Conservation (phyloP, 2,888 invertebrate species). For the Diarsia dahlii region DNA sequence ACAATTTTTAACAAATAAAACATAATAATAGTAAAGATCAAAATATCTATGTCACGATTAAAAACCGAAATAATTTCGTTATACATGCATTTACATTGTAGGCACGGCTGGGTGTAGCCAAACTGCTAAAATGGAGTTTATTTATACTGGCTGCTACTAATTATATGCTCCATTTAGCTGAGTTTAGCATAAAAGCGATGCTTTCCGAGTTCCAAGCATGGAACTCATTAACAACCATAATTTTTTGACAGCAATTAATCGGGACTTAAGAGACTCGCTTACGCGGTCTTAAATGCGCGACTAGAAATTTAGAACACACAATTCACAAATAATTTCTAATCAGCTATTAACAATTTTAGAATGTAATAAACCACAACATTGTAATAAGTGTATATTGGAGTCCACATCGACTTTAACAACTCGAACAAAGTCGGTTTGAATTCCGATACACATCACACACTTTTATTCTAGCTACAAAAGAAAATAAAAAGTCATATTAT, state of each 20-base stretch:
- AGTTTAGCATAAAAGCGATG: background rate
- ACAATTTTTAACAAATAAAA: conserved; percentile 39
- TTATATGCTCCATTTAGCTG: conserved; percentile 6
- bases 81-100: background rate
- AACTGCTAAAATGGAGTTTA: conserved; percentile 14
- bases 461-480: background rate
- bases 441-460: conserved; percentile 5
- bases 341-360: conserved; percentile 11
- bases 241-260: too few relatives aligned
- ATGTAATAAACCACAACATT: conserved; percentile 31
- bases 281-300: too few relatives aligned
- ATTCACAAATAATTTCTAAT: background rate
- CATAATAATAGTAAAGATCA: conserved; percentile 3
- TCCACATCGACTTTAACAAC: conserved; percentile 24
- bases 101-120: background rate
- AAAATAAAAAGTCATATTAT: background rate
- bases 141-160: conserved; percentile 10
- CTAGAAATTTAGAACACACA: background rate
- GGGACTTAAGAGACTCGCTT: too few relatives aligned
- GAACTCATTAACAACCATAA: background rate
- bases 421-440: conserved; percentile 20
- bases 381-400: conserved; percentile 13
- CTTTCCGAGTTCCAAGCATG: background rate
- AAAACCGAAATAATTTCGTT: background rate
- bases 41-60: conserved; percentile 6